Percentiles rank a stretch among this genome's conserved stretches.
Evolutionary conservation across 2,797 vertebrate genomes (phyloP).

Genomic region (Cercopithecus mitis): DNA sequence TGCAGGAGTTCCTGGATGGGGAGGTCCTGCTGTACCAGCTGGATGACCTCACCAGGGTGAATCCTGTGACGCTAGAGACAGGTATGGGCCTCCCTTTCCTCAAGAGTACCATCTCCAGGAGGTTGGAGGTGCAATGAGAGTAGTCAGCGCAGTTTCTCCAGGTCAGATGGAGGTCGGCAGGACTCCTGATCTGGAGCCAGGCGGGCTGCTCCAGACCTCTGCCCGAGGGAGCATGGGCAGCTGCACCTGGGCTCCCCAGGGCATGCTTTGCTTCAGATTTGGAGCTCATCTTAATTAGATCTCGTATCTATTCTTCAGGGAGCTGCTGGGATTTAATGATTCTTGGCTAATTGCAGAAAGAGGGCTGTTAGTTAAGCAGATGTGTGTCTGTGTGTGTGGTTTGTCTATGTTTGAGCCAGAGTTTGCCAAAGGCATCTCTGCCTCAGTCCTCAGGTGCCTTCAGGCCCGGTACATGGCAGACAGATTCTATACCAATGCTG

Average conservation of each 20-base stretch:
- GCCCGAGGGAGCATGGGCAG: neutral
- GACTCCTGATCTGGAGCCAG: neutral
- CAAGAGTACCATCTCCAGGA: neutral
- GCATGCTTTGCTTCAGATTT: slow-evolving; percentile 45
- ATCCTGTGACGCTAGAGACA: slow-evolving; percentile 93
- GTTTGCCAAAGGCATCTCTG: slow-evolving; percentile 63
- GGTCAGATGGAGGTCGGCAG: neutral
- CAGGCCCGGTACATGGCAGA: slow-evolving; percentile 91
- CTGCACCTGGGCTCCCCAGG: neutral
- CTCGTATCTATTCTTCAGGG: slow-evolving; percentile 59
- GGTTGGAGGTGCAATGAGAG: neutral
- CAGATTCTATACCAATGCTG: slow-evolving; percentile 96
- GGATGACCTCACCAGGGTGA: slow-evolving; percentile 97
- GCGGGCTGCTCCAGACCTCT: neutral
- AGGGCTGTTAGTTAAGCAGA: neutral
- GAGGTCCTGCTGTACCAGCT: slow-evolving; percentile 91
- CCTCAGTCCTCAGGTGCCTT: slow-evolving; percentile 95
- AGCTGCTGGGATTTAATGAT: slow-evolving; percentile 48
- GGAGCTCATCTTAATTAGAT: slow-evolving; percentile 73
- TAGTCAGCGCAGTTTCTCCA: neutral
- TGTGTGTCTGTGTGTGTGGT: neutral
- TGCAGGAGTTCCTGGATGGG: slow-evolving; percentile 89
- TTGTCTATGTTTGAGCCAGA: slow-evolving; percentile 44
- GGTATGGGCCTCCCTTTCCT: slow-evolving; percentile 83
- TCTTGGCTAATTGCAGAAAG: slow-evolving; percentile 67